Evolutionary conservation across 1,140 invertebrate genomes (phyloP).

Genomic region (Sminthurides bifidus): DNA sequence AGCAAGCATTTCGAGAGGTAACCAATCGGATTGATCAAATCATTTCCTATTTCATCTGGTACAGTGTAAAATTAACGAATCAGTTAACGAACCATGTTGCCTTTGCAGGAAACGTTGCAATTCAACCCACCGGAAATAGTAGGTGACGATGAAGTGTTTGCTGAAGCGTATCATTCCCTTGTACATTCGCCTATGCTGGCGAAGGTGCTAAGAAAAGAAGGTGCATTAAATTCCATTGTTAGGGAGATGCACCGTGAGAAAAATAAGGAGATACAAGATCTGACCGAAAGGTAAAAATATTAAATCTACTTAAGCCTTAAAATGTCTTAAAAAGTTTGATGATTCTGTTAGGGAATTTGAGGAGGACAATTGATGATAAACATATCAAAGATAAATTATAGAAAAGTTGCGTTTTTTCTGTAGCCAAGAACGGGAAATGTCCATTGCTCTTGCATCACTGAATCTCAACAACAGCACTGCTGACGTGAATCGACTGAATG

Average conservation of each 20-base stretch:
- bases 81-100: neutral
- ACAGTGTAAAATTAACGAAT: slow-evolving; percentile 3
- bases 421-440: slow-evolving; percentile 67
- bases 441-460: slow-evolving; percentile 53
- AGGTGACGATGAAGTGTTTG: slow-evolving; percentile 62
- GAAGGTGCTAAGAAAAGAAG: slow-evolving; percentile 62
- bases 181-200: slow-evolving; percentile 69
- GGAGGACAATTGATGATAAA: neutral
- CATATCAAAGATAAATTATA: neutral
- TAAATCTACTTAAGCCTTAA: too few relatives aligned
- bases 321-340: too few relatives aligned
- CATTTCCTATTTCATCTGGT: slow-evolving; percentile 18
- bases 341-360: neutral
- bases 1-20: slow-evolving; percentile 56
- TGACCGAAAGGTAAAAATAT: slow-evolving; percentile 26
- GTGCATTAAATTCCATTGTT: slow-evolving; percentile 47
- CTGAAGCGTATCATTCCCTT: slow-evolving; percentile 64
- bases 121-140: slow-evolving; percentile 48
- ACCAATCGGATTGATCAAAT: slow-evolving; percentile 36
- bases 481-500: slow-evolving; percentile 61
- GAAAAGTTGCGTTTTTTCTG: slow-evolving; percentile 23
- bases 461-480: slow-evolving; percentile 48
- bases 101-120: slow-evolving; percentile 32
- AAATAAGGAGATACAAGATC: slow-evolving; percentile 19
- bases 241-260: slow-evolving; percentile 26